phyloP scores from a whole-genome alignment of 2,888 invertebrate species.

The Hydroisotoma schaefferi region DNA sequence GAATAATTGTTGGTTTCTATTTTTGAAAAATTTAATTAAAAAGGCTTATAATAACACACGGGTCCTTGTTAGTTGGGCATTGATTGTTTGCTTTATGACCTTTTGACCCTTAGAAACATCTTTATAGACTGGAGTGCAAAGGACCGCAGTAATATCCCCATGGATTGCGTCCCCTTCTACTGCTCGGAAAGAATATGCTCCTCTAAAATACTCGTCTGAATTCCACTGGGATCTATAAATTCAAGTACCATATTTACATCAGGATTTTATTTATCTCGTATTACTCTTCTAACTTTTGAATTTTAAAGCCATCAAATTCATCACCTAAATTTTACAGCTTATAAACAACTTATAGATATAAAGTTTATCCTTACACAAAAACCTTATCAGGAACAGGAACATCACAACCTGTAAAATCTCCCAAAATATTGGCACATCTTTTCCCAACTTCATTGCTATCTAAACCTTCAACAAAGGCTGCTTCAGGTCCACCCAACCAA shows the following conservation, averaged over 20 bases:
- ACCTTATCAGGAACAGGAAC: slow-evolving; percentile 57
- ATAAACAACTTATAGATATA: too few relatives aligned
- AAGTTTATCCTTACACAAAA: slow-evolving; percentile 53
- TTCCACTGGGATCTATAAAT: slow-evolving; percentile 59
- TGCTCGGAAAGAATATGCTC: slow-evolving; percentile 61
- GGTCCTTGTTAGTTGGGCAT: too few relatives aligned
- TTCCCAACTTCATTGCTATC: slow-evolving; percentile 56
- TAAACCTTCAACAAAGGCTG: slow-evolving; percentile 59
- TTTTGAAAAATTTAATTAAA: too few relatives aligned
- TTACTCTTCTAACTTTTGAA: too few relatives aligned
- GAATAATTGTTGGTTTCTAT: slow-evolving; percentile 57
- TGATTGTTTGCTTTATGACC: too few relatives aligned
- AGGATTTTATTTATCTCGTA: too few relatives aligned
- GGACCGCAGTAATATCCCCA: slow-evolving; percentile 52
- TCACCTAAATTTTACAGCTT: too few relatives aligned
- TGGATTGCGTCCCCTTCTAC: slow-evolving; percentile 55
- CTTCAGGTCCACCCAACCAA: slow-evolving; percentile 65
- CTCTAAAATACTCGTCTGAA: slow-evolving; percentile 58
- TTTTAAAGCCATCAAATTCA: too few relatives aligned
- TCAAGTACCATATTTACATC: too few relatives aligned
- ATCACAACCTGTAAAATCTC: slow-evolving; percentile 55
- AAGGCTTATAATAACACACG: too few relatives aligned
- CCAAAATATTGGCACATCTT: slow-evolving; percentile 58
- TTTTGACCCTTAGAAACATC: neutral
- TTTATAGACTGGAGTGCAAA: slow-evolving; percentile 54